A percentile compares a stretch with the other conserved stretches of the same genome.
Conservation (phyloP, 2,797 vertebrate genomes). For the Kryptolebias ocellatus region DNA sequence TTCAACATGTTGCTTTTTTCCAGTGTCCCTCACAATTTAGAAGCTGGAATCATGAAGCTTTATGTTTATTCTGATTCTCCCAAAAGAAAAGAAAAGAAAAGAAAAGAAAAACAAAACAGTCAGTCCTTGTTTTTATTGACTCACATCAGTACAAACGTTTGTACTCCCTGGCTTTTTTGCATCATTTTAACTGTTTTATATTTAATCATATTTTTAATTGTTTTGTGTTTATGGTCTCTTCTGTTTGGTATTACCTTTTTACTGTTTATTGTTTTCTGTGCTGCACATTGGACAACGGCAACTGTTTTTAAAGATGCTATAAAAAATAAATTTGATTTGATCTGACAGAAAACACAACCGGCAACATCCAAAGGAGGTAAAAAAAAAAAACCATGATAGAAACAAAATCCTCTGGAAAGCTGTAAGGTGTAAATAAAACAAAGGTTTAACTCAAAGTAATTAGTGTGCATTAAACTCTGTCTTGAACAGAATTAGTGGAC, state of each 20-base stretch:
- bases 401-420: not conserved
- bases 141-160: not conserved
- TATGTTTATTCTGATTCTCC: not conserved
- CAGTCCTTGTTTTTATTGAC: not conserved
- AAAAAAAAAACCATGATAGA: not conserved
- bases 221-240: no score
- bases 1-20: conserved; percentile 6
- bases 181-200: no score
- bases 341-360: not conserved
- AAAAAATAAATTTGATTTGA: no score
- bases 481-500: no score
- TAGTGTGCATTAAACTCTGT: not conserved
- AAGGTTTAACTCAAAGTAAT: not conserved
- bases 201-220: no score
- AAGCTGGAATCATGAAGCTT: not conserved
- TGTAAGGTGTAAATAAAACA: not conserved
- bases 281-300: no score
- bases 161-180: no score
- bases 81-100: no score
- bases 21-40: conserved; percentile 1
- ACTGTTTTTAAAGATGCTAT: no score
- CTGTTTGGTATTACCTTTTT: no score
- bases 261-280: no score
- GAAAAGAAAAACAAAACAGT: not conserved
- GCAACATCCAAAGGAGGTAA: not conserved